Base-by-base conservation (phyloP, 2,797 vertebrate genomes). In the Sebastes minor region DNA sequence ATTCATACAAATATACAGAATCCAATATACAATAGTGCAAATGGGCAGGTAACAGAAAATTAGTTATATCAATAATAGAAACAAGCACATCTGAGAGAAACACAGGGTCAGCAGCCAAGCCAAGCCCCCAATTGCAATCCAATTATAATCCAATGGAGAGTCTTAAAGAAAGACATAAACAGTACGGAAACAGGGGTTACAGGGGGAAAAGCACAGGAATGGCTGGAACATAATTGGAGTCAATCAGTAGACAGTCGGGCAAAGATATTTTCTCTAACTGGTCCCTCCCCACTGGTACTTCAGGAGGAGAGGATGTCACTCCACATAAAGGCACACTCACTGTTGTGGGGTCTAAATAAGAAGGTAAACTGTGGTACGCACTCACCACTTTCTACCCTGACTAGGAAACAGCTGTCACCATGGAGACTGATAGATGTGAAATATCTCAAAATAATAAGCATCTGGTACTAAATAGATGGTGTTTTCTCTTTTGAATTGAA, bases 391-490 rank as follows among this genome's bases (percentile, higher is more conserved):
- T 65, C 5, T 27, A 12, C 38, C 55, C 2, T 32, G 8, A 49
- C 35, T 55, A 57, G 46, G 63, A 84, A 84, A 77, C 74, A 76
- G 71, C 69, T 71, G 42, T 84, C 71, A 35, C 46, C 64, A 52
- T 85, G 80, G 79, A 63, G 66, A 75, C 75, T 27, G 13, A 66
- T 23, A 66, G 11, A 76, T 60, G 18, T 20, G 32, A 66, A 74
- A 8, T n/a, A 28, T 25, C 12, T 38, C 3, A 57, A 25, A 55
- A 11, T 13, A 28, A 32, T 8, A 27, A n/a, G 16, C 18, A 14
- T 38, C 6, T 52, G 16, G 28, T 18, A 11, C 27, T 25, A 52
- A 53, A 32, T 5, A 2, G 35, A 20, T 27, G 1, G 5, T 33
- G 1, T 35, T 33, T 65, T 66, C 2, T 22, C 25, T 25, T 38